A percentile compares a stretch with the other conserved stretches of the same genome.
phyloP scores from a whole-genome alignment of 2,113 vertebrate species.

The Heptranchias perlo region DNA sequence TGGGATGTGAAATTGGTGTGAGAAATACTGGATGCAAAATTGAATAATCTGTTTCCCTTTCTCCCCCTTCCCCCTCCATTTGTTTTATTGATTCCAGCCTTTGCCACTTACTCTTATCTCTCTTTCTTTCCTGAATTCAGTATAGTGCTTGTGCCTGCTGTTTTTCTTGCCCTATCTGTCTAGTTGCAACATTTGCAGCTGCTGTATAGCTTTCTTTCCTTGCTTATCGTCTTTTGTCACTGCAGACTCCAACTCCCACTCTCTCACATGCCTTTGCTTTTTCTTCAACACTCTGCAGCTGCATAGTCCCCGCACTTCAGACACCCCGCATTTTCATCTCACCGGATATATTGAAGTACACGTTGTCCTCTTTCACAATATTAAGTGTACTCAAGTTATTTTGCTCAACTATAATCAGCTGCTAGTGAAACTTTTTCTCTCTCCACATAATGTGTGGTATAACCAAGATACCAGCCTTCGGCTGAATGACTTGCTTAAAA shows the following conservation, averaged over 20 bases:
- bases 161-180: neutral
- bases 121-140: neutral
- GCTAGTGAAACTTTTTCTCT: neutral
- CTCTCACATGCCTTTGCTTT: neutral
- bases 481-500: neutral
- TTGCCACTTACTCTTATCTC: neutral
- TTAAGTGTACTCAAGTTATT: neutral
- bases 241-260: neutral
- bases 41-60: no score
- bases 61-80: neutral
- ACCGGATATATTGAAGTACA: conserved; percentile 10
- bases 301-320: neutral
- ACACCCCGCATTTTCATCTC: neutral
- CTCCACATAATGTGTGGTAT: neutral
- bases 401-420: neutral
- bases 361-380: neutral
- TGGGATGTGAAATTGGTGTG: neutral
- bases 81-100: neutral
- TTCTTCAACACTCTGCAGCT: neutral
- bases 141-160: neutral
- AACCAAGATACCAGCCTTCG: neutral
- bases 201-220: neutral
- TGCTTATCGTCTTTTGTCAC: neutral
- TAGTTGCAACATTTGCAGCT: neutral
- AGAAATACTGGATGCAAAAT: neutral